Evolutionary conservation across 2,113 vertebrate genomes (phyloP), one percentile per base, ranked within the genome.

Genomic region (Paracanthobrama guichenoti): DNA sequence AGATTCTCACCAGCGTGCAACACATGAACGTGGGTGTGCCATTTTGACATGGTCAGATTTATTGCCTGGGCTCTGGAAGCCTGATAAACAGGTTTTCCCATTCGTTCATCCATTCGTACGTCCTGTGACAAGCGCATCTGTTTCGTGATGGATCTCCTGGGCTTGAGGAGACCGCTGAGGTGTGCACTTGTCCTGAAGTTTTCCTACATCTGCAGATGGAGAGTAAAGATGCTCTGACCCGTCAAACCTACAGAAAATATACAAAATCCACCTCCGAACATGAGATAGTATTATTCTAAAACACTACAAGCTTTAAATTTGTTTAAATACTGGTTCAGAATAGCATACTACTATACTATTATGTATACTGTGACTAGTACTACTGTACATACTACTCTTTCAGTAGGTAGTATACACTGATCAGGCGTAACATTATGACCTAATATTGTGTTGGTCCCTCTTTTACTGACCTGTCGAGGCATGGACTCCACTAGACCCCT

Each of bases 121-220:
- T 81, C 60, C 72, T 53, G 82, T 83, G 64, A 60, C 88, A 66
- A 64, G 22, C 46, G 87, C 86, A 89, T 90, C 88, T 81, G 74
- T 69, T 67, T 12, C 55, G 84, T 94, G 93, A 95, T 93, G 90
- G 89, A 94, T 94, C 87, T 89, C 90, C 88, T 82, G 53, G 78
- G 53, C 59, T 79, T 48, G 14, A 48, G n/a, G 22, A 79, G 44
- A 79, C 3, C 16, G 77, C 69, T 81, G 50, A 84, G 77, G n/a
- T 64, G 55, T 80, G n/a, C 72, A 24, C 79, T 60, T 72, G 7
- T 12, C 24, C 46, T 24, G 22, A 8, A 64, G 57, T 28, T 79
- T 59, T 39, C 31, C 12, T 42, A 24, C 59, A 28, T 26, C 42
- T 64, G 73, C 73, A 50, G 48, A 75, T 12, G 73, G 73, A 75